Evolutionary conservation across 2,113 vertebrate genomes (phyloP), one percentile per base, ranked within the genome.

Genomic region (Rostratula benghalensis): DNA sequence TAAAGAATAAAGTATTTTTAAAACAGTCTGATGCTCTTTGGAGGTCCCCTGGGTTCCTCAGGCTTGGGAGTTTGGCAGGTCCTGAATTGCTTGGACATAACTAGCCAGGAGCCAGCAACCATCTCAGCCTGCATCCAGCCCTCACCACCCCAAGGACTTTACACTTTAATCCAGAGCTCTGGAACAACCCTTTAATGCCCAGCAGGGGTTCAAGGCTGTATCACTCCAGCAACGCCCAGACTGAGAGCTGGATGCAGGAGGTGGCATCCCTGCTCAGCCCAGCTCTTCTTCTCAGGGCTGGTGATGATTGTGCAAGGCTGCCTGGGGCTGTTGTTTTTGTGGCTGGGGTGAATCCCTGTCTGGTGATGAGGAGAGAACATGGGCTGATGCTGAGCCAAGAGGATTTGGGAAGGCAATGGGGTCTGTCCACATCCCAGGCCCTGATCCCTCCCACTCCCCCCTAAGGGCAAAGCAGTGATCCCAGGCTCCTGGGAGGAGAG

Each of bases 1-100:
- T 97, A 97, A 97, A 87, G 96, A 97, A 96, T 97, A 97, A 97
- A 97, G 81, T 97, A 97, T 97, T 97, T 97, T 97, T 97, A 97
- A 97, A 96, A 87, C 93, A 97, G 83, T 84, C 81, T 67, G 83
- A 76, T 77, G 83, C 51, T 80, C 68, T 61, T 75, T 78, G 33
- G 39, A 61, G 80, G 39, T 54, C 35, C 28, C 23, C 27, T 23
- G 48, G 33, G 53, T 54, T 79, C 51, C 65, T 56, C 51, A 9
- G 11, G 27, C 19, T 64, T 25, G n/a, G 41, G 17, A 7, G 10
- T 39, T 46, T 31, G 46, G 57, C 35, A 59, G 22, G 17, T 13
- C 12, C 37, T 0, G 1, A 37, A 46, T 39, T 57, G 33, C 39
- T 76, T 1, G 2, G 53, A 6, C 2, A 1, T 17, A 0, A 0